Conservation (phyloP, 2,113 vertebrate genomes). For the Plotosus lineatus region DNA sequence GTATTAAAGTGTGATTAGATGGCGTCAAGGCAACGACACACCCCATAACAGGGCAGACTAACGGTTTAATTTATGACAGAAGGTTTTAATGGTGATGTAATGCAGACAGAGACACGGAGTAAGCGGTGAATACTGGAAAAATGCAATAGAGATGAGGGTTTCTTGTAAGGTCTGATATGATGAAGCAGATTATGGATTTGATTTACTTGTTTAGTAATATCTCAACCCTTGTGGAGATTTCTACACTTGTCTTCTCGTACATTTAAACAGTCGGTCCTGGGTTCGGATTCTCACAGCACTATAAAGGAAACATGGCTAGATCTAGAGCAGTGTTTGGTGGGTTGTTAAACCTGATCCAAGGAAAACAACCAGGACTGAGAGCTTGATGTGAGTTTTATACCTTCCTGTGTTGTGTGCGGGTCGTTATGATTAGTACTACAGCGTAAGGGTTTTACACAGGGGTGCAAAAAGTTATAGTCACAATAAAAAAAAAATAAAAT, state of each 20-base stretch:
- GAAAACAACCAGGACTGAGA: neutral
- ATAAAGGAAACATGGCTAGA: conserved; percentile 1
- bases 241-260: neutral
- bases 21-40: conserved; percentile 10
- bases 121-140: conserved; percentile 21
- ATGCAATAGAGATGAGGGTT: neutral
- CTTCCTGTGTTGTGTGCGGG: conserved; percentile 8
- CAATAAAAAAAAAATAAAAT: conserved; percentile 26
- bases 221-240: too few species aligned
- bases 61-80: conserved; percentile 33
- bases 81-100: conserved; percentile 26
- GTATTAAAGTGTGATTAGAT: conserved; percentile 42
- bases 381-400: conserved; percentile 10
- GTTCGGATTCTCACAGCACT: conserved; percentile 8
- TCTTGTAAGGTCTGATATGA: conserved; percentile 1
- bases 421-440: neutral
- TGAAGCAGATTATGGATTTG: neutral
- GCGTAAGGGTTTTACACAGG: neutral
- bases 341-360: conserved; percentile 19
- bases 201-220: neutral
- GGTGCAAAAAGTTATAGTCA: conserved; percentile 1
- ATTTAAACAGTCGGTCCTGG: conserved; percentile 17
- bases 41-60: conserved; percentile 22
- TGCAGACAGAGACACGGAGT: conserved; percentile 8
- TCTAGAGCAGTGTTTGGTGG: neutral